Evolutionary conservation across 2,113 vertebrate genomes (phyloP).

Genomic region (Pygoscelis adeliae): DNA sequence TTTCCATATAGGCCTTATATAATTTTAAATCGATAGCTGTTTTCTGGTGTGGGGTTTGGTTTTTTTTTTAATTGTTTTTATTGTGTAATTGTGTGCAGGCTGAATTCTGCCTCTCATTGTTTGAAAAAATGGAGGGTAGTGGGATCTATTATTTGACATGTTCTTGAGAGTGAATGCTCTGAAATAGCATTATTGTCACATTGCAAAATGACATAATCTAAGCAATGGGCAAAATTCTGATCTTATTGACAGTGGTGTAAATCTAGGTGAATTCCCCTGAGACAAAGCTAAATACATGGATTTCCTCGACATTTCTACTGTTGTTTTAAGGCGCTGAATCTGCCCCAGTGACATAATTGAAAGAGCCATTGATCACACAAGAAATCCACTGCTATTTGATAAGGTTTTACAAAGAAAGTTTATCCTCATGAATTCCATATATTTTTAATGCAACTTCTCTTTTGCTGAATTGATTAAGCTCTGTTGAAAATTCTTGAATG

Average conservation of each 20-base stretch:
- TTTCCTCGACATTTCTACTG: conserved; percentile 9
- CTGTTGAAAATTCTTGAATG: conserved; percentile 32
- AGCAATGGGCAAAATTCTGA: neutral
- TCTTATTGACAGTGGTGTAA: neutral
- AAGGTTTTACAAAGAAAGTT: conserved; percentile 13
- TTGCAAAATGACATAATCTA: neutral
- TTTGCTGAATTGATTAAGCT: conserved; percentile 23
- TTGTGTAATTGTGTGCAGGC: neutral
- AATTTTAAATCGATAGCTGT: neutral
- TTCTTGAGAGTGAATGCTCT: neutral
- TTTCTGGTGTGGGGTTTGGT: rapidly evolving
- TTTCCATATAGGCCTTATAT: neutral
- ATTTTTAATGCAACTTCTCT: conserved; percentile 6
- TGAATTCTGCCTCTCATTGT: neutral
- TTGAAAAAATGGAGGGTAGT: neutral
- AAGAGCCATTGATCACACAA: neutral
- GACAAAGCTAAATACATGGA: neutral
- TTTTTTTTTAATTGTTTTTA: neutral
- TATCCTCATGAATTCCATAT: neutral
- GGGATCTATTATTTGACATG: neutral
- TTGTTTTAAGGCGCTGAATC: neutral
- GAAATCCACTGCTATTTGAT: conserved; percentile 1
- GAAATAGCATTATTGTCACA: neutral
- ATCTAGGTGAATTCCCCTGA: neutral
- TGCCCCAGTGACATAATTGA: neutral